Percentiles rank a stretch among this genome's conserved stretches.
Evolutionary conservation across 2,113 vertebrate species (phyloP).

Genomic region (Catharus bicknelli): DNA sequence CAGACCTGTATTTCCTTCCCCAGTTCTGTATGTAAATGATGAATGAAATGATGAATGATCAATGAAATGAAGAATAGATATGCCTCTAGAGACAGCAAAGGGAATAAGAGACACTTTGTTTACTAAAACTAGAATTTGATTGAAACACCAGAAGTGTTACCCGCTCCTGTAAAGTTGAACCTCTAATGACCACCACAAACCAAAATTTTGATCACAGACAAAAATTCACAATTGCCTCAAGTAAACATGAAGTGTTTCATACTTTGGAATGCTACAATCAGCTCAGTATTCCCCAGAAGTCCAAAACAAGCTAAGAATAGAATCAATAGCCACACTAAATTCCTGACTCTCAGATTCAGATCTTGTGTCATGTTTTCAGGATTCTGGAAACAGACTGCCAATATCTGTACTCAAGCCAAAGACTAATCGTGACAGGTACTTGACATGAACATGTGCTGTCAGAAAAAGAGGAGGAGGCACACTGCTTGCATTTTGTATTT

Average conservation of each 20-base stretch:
- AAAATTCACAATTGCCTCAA: neutral
- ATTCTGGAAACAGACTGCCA: neutral
- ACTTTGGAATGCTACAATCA: neutral
- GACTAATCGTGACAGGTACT: neutral
- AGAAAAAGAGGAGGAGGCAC: neutral
- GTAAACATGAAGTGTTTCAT: neutral
- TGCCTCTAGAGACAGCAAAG: neutral
- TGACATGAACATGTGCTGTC: neutral
- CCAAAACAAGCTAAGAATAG: neutral
- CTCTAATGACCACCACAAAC: neutral
- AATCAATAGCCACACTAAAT: neutral
- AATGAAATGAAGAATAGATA: neutral
- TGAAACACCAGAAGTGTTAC: neutral
- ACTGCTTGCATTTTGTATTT: neutral
- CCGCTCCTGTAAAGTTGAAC: neutral
- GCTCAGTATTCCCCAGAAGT: neutral
- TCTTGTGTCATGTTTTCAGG: neutral
- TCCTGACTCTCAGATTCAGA: neutral
- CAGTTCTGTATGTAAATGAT: neutral
- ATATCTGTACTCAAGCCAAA: neutral
- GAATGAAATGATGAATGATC: neutral
- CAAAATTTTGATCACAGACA: neutral
- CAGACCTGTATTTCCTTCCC: neutral
- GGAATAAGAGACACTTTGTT: neutral
- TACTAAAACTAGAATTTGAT: neutral